Evolutionary conservation across 2,797 vertebrate species (phyloP).

Genomic region (Eremophila alpestris): DNA sequence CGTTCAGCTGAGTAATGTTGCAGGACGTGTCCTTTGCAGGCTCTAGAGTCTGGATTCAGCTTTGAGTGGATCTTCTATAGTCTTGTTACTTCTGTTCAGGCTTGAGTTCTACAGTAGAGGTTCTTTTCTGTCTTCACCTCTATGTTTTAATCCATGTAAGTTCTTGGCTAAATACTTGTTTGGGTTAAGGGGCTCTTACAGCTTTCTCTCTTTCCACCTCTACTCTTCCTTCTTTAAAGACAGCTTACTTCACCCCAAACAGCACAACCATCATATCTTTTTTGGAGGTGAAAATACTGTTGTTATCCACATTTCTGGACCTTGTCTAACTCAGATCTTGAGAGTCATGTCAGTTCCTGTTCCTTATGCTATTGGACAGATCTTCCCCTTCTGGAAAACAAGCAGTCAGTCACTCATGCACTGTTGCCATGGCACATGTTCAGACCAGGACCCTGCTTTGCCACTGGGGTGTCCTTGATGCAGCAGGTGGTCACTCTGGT

Average conservation of each 20-base stretch:
- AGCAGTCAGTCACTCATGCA: fast-evolving
- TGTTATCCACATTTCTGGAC: not conserved
- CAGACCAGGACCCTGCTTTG: not conserved
- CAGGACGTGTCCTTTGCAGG: not conserved
- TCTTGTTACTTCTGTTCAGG: not conserved
- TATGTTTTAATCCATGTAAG: not conserved
- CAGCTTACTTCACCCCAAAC: not conserved
- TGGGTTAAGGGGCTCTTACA: not conserved
- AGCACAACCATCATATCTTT: fast-evolving
- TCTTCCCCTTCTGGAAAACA: not conserved
- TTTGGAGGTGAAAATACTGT: not conserved
- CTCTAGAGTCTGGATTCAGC: not conserved
- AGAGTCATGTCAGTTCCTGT: not conserved
- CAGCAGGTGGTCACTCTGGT: not conserved
- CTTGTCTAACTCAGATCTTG: not conserved
- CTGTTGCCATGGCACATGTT: not conserved
- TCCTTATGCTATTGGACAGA: not conserved
- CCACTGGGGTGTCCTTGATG: not conserved
- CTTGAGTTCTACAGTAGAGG: not conserved
- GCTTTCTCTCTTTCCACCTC: not conserved
- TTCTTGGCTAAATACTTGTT: not conserved
- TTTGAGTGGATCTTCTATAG: not conserved
- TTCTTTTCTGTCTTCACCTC: not conserved
- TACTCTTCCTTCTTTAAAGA: not conserved
- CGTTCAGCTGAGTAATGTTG: not conserved